Percentiles rank a stretch among this genome's conserved stretches.
Evolutionary conservation across 2,113 vertebrate species (phyloP).

Genomic region (Acanthochromis polyacanthus): DNA sequence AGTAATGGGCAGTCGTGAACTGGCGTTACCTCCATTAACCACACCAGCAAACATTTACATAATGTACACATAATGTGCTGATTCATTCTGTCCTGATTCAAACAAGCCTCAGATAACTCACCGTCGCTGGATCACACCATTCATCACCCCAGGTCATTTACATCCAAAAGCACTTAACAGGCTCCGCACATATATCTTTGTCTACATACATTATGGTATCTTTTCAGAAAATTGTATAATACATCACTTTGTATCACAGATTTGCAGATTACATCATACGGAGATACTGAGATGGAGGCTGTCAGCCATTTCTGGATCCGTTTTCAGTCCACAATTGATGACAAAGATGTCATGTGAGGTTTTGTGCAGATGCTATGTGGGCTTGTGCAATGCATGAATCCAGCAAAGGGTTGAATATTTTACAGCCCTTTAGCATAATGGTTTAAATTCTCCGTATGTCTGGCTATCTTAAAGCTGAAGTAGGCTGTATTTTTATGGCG

Average conservation of each 20-base stretch:
- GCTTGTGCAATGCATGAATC: too few species aligned
- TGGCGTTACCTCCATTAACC: slow-evolving; percentile 79
- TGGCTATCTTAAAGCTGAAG: too few species aligned
- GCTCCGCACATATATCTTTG: slow-evolving; percentile 53
- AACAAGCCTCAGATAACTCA: slow-evolving; percentile 74
- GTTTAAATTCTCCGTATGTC: too few species aligned
- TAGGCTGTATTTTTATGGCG: too few species aligned
- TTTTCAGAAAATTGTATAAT: slow-evolving; percentile 48
- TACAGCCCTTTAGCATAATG: too few species aligned
- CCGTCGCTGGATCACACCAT: slow-evolving; percentile 60
- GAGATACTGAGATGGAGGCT: not conserved
- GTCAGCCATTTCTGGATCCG: not conserved
- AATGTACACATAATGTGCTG: slow-evolving; percentile 81
- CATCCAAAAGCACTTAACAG: slow-evolving; percentile 77
- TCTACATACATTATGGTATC: slow-evolving; percentile 70
- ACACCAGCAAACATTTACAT: slow-evolving; percentile 80
- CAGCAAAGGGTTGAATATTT: too few species aligned
- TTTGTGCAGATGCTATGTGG: not conserved
- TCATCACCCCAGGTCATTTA: slow-evolving; percentile 76
- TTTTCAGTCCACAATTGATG: not conserved
- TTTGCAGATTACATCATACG: slow-evolving; percentile 24
- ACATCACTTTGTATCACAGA: slow-evolving; percentile 28
- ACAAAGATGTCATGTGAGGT: not conserved
- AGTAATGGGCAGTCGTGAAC: slow-evolving; percentile 79
- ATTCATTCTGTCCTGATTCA: slow-evolving; percentile 76